Evolutionary conservation across 2,797 vertebrate genomes (phyloP).

Genomic region (Sandelia bainsii): DNA sequence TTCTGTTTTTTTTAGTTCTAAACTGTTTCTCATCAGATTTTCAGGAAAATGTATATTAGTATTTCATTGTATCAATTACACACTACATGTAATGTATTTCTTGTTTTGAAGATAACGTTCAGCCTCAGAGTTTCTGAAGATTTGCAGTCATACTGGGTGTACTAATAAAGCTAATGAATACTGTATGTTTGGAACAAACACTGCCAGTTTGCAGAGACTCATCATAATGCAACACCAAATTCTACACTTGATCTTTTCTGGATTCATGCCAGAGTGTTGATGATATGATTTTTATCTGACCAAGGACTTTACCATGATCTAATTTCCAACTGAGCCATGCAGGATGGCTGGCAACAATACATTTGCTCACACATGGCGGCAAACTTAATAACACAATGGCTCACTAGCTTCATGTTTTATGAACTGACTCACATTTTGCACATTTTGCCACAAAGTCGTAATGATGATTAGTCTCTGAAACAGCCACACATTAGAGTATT

Average conservation of each 20-base stretch:
- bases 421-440: slow-evolving; percentile 47
- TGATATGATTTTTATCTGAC: slow-evolving; percentile 49
- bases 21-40: too few species aligned
- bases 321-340: slow-evolving; percentile 60
- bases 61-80: too few species aligned
- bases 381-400: slow-evolving; percentile 59
- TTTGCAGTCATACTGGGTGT: not conserved
- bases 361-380: slow-evolving; percentile 60
- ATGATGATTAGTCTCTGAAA: slow-evolving; percentile 50
- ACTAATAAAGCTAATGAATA: slow-evolving; percentile 8
- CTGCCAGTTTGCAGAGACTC: slow-evolving; percentile 29
- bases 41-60: too few species aligned
- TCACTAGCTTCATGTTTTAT: slow-evolving; percentile 62
- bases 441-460: slow-evolving; percentile 52
- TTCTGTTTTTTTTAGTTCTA: too few species aligned
- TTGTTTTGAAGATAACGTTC: too few species aligned
- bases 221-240: slow-evolving; percentile 38
- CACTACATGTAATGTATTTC: too few species aligned
- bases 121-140: not conserved
- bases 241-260: slow-evolving; percentile 49
- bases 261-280: slow-evolving; percentile 43
- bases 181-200: slow-evolving; percentile 14
- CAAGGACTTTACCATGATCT: slow-evolving; percentile 52
- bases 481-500: slow-evolving; percentile 28
- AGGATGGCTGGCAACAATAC: slow-evolving; percentile 49